A percentile compares a stretch with the other conserved stretches of the same genome.
Conservation (phyloP, 2,888 invertebrate species). For the Craniophora ligustri region DNA sequence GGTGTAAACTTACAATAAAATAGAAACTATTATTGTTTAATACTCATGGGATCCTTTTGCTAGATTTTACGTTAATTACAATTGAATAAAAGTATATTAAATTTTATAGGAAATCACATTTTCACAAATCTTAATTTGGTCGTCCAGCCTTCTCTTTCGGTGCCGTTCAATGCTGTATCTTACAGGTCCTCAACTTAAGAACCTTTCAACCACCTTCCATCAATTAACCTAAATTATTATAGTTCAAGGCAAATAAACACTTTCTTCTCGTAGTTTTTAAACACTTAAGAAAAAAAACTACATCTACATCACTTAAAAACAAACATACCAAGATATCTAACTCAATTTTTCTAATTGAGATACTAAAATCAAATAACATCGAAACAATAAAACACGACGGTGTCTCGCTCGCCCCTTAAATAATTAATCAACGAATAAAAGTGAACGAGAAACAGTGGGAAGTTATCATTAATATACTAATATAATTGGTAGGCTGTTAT, state of each 20-base stretch:
- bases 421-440: slow-evolving; percentile 57
- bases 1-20: background rate
- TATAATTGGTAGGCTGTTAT: slow-evolving; percentile 85
- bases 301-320: background rate
- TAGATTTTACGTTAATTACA: too few relatives aligned
- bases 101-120: too few relatives aligned
- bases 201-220: too few relatives aligned
- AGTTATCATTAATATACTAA: slow-evolving; percentile 85
- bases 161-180: too few relatives aligned
- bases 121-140: too few relatives aligned
- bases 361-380: slow-evolving; percentile 31
- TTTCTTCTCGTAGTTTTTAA: too few relatives aligned
- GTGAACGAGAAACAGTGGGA: slow-evolving; percentile 71
- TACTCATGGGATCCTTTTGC: too few relatives aligned
- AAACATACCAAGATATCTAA: background rate
- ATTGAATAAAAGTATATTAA: too few relatives aligned
- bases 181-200: too few relatives aligned
- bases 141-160: too few relatives aligned
- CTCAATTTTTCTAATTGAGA: slow-evolving; percentile 38
- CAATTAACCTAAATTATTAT: too few relatives aligned
- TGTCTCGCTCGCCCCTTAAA: slow-evolving; percentile 47
- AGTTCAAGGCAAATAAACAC: too few relatives aligned
- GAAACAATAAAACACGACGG: slow-evolving; percentile 24
- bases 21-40: background rate
- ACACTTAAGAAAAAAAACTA: background rate